phyloP scores from a whole-genome alignment of 30 jellyfish, hydroid and myxozoan species.

The Mastigias papua region DNA sequence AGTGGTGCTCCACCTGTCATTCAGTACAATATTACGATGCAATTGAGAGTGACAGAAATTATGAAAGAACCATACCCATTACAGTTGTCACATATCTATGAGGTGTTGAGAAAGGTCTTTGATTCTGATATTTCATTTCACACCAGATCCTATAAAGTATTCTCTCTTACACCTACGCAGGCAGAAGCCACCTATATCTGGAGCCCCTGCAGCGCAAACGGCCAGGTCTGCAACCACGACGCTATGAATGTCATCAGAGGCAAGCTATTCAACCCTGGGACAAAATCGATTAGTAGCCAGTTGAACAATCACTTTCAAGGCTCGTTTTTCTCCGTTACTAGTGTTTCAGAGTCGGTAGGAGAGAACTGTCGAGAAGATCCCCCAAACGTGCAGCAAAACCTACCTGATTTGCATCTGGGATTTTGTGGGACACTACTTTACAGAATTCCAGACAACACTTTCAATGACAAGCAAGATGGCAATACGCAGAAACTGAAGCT shows the following conservation, averaged over 20 bases:
- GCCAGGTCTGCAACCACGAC: constrained; percentile 45
- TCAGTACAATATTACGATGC: constrained; percentile 65
- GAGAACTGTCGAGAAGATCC: constrained; percentile 71
- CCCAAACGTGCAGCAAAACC: constrained; percentile 27
- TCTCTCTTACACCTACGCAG: neutral
- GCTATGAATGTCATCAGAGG: constrained; percentile 36
- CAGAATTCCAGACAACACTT: constrained; percentile 80
- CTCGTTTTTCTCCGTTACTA: constrained; percentile 15
- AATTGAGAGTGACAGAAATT: constrained; percentile 21
- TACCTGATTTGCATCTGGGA: constrained; percentile 57
- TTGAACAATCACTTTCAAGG: constrained; percentile 19
- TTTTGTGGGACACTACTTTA: constrained; percentile 81
- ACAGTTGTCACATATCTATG: constrained; percentile 40
- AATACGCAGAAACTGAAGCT: constrained; percentile 66
- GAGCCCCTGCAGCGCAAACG: constrained; percentile 79
- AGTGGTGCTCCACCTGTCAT: constrained; percentile 45
- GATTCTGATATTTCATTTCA: constrained; percentile 53
- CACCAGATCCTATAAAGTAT: constrained; percentile 55
- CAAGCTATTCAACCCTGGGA: constrained; percentile 52
- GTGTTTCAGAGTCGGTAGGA: constrained; percentile 52
- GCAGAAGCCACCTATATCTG: constrained; percentile 54
- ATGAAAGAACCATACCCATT: constrained; percentile 45
- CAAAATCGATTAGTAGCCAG: constrained; percentile 10
- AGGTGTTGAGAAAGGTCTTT: constrained; percentile 24
- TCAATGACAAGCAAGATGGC: constrained; percentile 87